Conservation (phyloP, 2,113 vertebrate species). For the Ranitomeya imitator region DNA sequence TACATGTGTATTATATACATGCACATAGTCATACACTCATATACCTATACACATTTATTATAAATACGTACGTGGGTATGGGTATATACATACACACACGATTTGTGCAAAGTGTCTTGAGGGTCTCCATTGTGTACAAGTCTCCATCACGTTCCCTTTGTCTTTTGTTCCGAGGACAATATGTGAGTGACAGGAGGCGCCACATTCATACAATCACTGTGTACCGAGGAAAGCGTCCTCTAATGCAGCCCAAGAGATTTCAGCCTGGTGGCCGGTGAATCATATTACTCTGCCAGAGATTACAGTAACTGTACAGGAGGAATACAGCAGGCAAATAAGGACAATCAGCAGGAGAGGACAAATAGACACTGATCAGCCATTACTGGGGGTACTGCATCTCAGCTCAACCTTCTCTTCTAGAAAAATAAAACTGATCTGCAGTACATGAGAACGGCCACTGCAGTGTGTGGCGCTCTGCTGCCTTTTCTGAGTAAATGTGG, state of each 20-base stretch:
- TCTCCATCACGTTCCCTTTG: slow-evolving; percentile 20
- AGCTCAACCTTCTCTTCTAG: too few species aligned
- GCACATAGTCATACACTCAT: too few species aligned
- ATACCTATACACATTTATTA: too few species aligned
- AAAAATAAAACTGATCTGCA: too few species aligned
- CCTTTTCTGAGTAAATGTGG: too few species aligned
- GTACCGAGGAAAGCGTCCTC: not conserved
- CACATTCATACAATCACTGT: not conserved
- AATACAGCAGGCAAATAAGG: not conserved
- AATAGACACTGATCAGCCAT: too few species aligned
- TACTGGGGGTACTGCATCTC: too few species aligned
- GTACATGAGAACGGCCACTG: too few species aligned
- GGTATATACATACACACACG: too few species aligned
- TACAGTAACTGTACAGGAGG: not conserved
- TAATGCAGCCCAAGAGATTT: not conserved
- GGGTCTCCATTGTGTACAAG: not conserved
- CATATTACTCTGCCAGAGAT: not conserved
- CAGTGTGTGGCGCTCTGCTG: too few species aligned
- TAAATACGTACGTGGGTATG: too few species aligned
- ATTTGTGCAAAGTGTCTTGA: not conserved
- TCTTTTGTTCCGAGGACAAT: slow-evolving; percentile 50
- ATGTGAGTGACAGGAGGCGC: slow-evolving; percentile 23
- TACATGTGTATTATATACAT: too few species aligned
- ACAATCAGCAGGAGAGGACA: not conserved
- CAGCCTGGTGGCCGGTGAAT: not conserved